Evolutionary conservation across 2,797 vertebrate genomes (phyloP).

Genomic region (Poeciliopsis gracilis): DNA sequence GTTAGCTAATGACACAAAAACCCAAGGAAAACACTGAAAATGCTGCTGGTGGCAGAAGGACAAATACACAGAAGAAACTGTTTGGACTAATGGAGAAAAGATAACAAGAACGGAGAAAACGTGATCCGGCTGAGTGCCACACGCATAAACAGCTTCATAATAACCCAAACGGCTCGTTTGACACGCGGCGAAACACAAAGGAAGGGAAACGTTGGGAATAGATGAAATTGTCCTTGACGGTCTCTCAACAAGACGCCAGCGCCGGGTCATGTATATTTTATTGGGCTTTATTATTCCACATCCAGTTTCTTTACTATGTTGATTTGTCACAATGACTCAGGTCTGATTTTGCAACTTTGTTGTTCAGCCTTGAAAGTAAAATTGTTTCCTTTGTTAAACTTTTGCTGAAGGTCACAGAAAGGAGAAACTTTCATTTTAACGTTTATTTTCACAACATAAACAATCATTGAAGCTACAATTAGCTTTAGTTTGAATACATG

Average conservation of each 20-base stretch:
- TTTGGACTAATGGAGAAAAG: constrained; percentile 41
- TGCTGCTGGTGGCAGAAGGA: constrained; percentile 33
- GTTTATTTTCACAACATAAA: neutral
- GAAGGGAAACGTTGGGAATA: constrained; percentile 28
- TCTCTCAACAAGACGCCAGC: constrained; percentile 39
- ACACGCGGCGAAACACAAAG: constrained; percentile 10
- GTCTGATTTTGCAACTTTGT: constrained; percentile 26
- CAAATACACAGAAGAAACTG: constrained; percentile 43
- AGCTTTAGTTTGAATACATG: neutral
- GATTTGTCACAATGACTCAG: constrained; percentile 24
- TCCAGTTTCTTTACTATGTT: constrained; percentile 38
- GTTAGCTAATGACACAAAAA: constrained; percentile 47
- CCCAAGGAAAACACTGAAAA: constrained; percentile 42
- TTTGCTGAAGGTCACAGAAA: neutral
- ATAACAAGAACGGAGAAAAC: constrained; percentile 38
- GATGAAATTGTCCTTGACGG: constrained; percentile 60
- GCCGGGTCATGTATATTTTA: neutral
- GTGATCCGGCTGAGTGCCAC: constrained; percentile 25
- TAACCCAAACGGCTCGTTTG: constrained; percentile 41
- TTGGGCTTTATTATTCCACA: constrained; percentile 28
- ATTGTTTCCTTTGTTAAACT: constrained; percentile 35
- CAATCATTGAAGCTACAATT: neutral
- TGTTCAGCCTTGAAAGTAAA: constrained; percentile 33
- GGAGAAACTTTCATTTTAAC: neutral
- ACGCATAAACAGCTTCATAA: constrained; percentile 43